Evolutionary conservation across 2,888 invertebrate genomes (phyloP).

Genomic region (Hyppa rectilinea): DNA sequence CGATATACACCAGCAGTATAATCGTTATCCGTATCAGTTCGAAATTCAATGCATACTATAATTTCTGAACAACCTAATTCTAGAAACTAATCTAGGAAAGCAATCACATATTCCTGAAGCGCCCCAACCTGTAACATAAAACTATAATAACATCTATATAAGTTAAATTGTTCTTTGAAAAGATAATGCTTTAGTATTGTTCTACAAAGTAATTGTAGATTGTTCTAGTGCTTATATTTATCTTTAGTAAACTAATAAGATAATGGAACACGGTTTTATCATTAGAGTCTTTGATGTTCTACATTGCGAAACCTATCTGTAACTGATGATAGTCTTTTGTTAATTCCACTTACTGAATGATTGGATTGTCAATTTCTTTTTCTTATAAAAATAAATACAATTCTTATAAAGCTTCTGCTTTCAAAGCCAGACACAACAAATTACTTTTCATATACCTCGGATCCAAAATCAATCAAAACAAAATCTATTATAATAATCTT

Average conservation of each 20-base stretch:
- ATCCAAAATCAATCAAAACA: slow-evolving; percentile 20
- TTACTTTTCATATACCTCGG: neutral
- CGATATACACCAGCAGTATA: slow-evolving; percentile 37
- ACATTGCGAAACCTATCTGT: neutral
- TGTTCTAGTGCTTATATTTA: slow-evolving; percentile 34
- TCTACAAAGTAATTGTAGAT: slow-evolving; percentile 31
- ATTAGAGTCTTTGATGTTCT: neutral
- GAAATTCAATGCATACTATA: slow-evolving; percentile 53
- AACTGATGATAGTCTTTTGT: slow-evolving; percentile 28
- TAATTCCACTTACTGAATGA: neutral
- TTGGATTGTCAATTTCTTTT: neutral
- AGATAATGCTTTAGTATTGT: slow-evolving; percentile 38
- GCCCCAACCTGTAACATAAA: slow-evolving; percentile 21
- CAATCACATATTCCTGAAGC: slow-evolving; percentile 45
- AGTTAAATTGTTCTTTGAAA: slow-evolving; percentile 52
- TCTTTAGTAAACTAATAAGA: slow-evolving; percentile 30
- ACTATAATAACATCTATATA: slow-evolving; percentile 42
- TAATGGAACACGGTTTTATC: slow-evolving; percentile 34
- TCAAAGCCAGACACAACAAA: neutral
- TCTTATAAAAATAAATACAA: neutral
- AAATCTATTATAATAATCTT: slow-evolving; percentile 11
- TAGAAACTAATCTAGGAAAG: slow-evolving; percentile 53
- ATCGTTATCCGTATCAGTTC: slow-evolving; percentile 48
- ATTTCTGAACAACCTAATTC: slow-evolving; percentile 55
- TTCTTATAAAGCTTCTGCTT: neutral